A percentile compares a stretch with the other conserved stretches of the same genome.
Conservation (phyloP, 2,797 vertebrate genomes). For the Rhabdomys pumilio region DNA sequence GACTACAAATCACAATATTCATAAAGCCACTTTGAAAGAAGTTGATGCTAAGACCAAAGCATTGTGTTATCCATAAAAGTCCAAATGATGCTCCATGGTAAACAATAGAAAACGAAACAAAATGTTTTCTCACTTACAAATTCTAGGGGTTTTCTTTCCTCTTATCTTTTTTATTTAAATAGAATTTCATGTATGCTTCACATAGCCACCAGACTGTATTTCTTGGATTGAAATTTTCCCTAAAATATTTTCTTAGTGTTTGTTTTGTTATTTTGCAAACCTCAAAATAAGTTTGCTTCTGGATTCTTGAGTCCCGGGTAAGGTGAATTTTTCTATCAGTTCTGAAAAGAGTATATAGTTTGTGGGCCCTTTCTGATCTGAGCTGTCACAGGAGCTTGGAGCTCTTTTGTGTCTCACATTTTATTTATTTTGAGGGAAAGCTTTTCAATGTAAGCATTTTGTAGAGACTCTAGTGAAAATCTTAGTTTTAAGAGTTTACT, state of each 20-base stretch:
- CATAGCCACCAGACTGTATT: neutral
- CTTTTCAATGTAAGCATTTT: neutral
- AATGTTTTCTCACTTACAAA: neutral
- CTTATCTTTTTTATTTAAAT: neutral
- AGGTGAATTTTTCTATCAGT: neutral
- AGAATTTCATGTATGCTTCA: neutral
- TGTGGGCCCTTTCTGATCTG: neutral
- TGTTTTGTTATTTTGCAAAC: neutral
- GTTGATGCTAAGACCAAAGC: neutral
- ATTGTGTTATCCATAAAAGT: neutral
- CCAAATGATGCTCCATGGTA: neutral
- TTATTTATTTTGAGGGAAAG: neutral
- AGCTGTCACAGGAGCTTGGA: neutral
- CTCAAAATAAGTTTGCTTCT: neutral
- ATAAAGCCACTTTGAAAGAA: neutral
- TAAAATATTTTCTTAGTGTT: conserved; percentile 15
- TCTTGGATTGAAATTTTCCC: neutral
- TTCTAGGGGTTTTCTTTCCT: neutral
- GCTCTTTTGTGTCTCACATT: neutral
- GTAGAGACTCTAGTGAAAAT: neutral
- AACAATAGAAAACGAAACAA: neutral
- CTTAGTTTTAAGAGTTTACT: conserved; percentile 51
- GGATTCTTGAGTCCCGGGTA: neutral
- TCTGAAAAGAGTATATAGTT: neutral
- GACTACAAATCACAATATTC: neutral